These are phyloP conservation scores for Cinclus cinclus DNA, from an alignment of 2,113 vertebrate genomes.

Conservation along the genomic window DNA sequence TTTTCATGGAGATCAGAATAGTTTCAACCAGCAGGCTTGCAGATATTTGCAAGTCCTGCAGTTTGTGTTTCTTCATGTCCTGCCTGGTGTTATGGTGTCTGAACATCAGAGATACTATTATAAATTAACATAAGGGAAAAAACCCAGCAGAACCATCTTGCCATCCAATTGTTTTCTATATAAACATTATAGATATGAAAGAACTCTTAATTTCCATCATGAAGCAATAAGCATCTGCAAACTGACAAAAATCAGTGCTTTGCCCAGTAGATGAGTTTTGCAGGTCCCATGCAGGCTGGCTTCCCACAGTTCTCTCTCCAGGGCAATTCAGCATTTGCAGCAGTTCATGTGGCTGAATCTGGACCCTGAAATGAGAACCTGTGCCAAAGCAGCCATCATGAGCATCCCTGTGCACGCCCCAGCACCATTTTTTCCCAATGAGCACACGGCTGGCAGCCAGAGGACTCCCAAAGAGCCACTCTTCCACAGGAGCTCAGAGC, in stretches of 20 bases:
- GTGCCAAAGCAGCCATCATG: neutral
- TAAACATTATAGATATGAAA: neutral
- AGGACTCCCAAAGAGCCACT: too few species aligned
- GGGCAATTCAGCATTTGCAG: neutral
- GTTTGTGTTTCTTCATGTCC: neutral
- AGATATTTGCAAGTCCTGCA: neutral
- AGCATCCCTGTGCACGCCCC: neutral
- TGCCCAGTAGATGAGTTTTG: neutral
- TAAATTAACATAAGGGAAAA: neutral
- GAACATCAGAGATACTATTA: neutral
- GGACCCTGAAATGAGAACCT: neutral
- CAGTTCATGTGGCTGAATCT: neutral
- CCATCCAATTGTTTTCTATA: neutral
- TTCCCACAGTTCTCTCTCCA: neutral
- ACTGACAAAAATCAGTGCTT: neutral
- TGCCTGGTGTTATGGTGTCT: neutral
- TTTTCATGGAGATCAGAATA: neutral
- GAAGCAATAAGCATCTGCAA: neutral
- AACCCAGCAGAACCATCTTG: neutral
- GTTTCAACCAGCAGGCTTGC: neutral
- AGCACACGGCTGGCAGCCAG: neutral
- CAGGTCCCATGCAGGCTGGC: too few species aligned
- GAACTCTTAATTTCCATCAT: neutral
- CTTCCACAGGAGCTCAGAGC: neutral
- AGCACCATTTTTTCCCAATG: accelerated